phyloP scores from a whole-genome alignment of 2,113 vertebrate species.

The Serilophus lunatus region DNA sequence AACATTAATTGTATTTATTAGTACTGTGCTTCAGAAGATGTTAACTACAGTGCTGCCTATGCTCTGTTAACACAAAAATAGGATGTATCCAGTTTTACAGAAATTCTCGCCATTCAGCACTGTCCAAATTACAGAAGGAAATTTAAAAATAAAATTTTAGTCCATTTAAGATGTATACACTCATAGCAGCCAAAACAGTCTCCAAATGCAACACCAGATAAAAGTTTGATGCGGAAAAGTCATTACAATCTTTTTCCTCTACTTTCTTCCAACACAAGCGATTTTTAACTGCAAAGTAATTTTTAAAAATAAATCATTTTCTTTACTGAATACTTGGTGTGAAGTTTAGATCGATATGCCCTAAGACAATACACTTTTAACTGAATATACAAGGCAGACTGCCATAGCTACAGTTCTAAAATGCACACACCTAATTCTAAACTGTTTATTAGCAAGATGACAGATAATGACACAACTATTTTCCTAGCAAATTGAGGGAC shows the following conservation, averaged over 20 bases:
- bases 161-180: background rate
- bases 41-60: constrained; percentile 27
- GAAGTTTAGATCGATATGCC: background rate
- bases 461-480: background rate
- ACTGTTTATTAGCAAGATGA: background rate
- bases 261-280: background rate
- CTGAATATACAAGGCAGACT: background rate
- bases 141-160: background rate
- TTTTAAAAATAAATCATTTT: accelerated
- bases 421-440: background rate
- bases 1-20: constrained; percentile 61
- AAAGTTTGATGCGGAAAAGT: background rate
- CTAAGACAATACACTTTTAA: background rate
- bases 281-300: background rate
- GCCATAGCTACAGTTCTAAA: background rate
- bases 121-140: background rate
- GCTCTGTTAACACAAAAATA: constrained; percentile 10
- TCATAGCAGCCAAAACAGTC: background rate
- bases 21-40: constrained; percentile 28
- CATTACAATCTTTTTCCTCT: background rate
- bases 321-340: background rate
- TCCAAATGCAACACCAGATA: background rate
- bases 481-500: background rate
- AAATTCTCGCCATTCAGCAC: background rate
- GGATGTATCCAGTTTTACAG: background rate